Percentiles rank a stretch among this genome's conserved stretches.
phyloP scores from a whole-genome alignment of 2,888 invertebrate species.

The Panzeria rudis region DNA sequence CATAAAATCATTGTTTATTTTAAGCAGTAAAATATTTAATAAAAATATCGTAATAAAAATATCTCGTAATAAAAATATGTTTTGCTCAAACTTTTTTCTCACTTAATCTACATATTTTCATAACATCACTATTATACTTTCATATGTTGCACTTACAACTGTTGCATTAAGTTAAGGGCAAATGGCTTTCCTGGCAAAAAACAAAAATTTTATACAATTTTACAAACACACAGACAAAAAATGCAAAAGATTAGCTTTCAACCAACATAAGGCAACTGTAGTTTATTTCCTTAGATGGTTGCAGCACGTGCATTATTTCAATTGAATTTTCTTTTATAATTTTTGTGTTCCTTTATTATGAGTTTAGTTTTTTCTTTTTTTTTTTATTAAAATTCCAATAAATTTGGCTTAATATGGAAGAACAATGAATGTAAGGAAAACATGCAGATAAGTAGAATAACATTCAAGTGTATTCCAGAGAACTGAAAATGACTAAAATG shows the following conservation, averaged over 20 bases:
- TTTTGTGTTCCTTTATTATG: constrained; percentile 20
- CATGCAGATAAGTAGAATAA: background rate
- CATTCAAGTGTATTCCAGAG: background rate
- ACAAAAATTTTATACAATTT: background rate
- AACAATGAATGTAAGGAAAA: constrained; percentile 3
- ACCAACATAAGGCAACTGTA: background rate
- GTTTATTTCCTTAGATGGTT: constrained; percentile 3
- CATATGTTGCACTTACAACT: constrained; percentile 18
- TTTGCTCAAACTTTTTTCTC: background rate
- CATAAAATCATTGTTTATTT: background rate
- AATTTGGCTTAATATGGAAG: constrained; percentile 50
- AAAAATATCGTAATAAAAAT: too few relatives aligned
- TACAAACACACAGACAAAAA: background rate
- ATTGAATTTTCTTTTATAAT: constrained; percentile 13
- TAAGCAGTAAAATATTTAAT: constrained; percentile 7
- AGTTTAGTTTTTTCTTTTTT: background rate
- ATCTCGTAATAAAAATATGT: background rate
- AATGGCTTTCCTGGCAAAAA: constrained; percentile 15
- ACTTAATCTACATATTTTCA: background rate
- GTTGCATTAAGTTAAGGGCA: constrained; percentile 55
- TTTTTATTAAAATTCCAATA: constrained; percentile 59
- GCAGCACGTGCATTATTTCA: constrained; percentile 40
- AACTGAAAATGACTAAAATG: background rate
- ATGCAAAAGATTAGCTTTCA: constrained; percentile 23
- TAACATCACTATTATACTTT: constrained; percentile 1